phyloP scores from a whole-genome alignment of 2,888 invertebrate genomes.

The Cerastoderma edule region DNA sequence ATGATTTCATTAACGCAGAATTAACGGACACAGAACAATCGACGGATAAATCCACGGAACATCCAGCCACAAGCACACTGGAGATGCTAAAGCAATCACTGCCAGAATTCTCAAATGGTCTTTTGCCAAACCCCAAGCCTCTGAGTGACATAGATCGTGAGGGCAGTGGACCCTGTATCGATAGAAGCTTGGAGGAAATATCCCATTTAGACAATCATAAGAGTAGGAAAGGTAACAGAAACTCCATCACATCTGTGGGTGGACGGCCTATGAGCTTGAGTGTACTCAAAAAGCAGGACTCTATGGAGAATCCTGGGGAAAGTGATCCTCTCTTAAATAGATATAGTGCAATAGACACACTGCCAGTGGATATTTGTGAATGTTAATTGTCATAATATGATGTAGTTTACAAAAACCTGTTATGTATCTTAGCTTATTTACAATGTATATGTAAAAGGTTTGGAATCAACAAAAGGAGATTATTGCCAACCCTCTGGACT shows the following conservation, averaged over 20 bases:
- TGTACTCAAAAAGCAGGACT: constrained; percentile 39
- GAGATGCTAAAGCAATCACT: constrained; percentile 46
- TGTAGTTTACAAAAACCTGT: no score
- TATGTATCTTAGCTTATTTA: no score
- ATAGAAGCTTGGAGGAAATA: constrained; percentile 78
- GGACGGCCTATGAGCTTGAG: constrained; percentile 61
- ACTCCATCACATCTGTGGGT: constrained; percentile 35
- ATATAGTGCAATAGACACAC: constrained; percentile 59
- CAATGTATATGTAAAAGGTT: no score
- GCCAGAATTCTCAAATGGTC: constrained; percentile 50
- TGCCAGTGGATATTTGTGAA: constrained; percentile 57
- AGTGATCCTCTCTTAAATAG: constrained; percentile 49
- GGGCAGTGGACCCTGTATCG: constrained; percentile 76
- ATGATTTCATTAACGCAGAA: constrained; percentile 15
- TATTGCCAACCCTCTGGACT: no score
- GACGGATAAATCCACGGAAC: constrained; percentile 22
- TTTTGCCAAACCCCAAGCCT: constrained; percentile 61
- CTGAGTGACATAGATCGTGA: constrained; percentile 51
- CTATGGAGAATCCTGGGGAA: constrained; percentile 24
- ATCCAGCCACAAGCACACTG: constrained; percentile 32
- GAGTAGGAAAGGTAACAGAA: constrained; percentile 58
- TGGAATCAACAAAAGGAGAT: no score
- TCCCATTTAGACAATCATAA: constrained; percentile 63
- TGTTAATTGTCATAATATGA: constrained; percentile 45
- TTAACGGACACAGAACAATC: constrained; percentile 16